phyloP scores from a whole-genome alignment of 2,888 invertebrate species.

The Pheosia tremula region DNA sequence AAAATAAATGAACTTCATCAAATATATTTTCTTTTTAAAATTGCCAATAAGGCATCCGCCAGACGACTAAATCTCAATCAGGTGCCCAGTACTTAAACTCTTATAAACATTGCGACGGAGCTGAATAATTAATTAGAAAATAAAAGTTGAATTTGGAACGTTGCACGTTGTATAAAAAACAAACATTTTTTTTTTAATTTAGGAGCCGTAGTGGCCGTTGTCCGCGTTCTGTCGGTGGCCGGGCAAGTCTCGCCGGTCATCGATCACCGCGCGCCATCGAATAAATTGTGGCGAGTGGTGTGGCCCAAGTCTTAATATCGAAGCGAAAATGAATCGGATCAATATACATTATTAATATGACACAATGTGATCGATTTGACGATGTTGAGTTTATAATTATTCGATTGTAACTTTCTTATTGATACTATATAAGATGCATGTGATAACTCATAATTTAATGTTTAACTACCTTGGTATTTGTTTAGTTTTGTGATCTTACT shows the following conservation, averaged over 20 bases:
- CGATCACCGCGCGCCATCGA: conserved; percentile 75
- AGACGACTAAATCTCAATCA: neutral
- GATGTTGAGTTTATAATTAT: conserved; percentile 1
- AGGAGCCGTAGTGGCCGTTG: conserved; percentile 71
- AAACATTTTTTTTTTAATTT: conserved; percentile 54
- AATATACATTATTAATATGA: conserved; percentile 8
- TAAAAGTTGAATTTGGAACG: conserved; percentile 56
- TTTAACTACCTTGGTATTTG: neutral
- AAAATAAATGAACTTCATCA: neutral
- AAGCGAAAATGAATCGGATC: conserved; percentile 19
- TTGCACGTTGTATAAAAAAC: conserved; percentile 22
- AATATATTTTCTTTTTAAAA: neutral
- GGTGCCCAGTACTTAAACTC: neutral
- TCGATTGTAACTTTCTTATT: conserved; percentile 2
- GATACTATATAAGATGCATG: neutral
- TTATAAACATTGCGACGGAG: neutral
- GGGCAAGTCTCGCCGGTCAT: conserved; percentile 67
- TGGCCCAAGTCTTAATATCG: conserved; percentile 41
- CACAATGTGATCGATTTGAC: conserved; percentile 6
- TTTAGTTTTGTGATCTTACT: neutral
- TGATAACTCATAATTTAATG: neutral
- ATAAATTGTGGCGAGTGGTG: conserved; percentile 65
- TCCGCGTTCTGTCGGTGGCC: conserved; percentile 60
- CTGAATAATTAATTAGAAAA: conserved; percentile 52
- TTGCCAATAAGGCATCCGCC: neutral